phyloP scores from a whole-genome alignment of 37 sponge, comb jelly and placozoan genomes.

The Aphrocallistes beatrix region DNA sequence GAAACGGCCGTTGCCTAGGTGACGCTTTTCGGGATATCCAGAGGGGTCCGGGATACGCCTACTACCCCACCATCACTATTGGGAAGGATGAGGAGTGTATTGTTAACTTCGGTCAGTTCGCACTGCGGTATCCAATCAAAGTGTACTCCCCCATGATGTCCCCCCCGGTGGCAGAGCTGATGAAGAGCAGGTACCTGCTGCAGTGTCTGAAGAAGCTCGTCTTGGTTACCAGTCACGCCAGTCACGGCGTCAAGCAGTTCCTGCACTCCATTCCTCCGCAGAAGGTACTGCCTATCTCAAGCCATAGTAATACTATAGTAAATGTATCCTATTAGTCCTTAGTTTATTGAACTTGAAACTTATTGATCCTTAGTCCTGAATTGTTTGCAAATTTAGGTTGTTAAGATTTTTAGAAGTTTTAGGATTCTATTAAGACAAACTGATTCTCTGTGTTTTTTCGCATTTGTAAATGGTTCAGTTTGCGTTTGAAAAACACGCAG shows the following conservation, averaged over 20 bases:
- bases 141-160: background rate
- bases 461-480: too few relatives aligned
- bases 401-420: too few relatives aligned
- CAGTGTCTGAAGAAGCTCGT: conserved; percentile 21
- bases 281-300: background rate
- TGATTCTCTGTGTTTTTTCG: too few relatives aligned
- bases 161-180: background rate
- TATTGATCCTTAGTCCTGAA: too few relatives aligned
- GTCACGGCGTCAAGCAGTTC: conserved; percentile 9
- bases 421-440: too few relatives aligned
- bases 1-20: conserved; percentile 30
- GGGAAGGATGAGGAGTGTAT: conserved; percentile 24
- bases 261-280: background rate
- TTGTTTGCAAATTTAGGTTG: too few relatives aligned
- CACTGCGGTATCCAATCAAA: conserved; percentile 23
- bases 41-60: conserved; percentile 26
- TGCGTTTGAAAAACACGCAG: too few relatives aligned
- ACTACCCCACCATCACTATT: conserved; percentile 28
- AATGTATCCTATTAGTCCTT: too few relatives aligned
- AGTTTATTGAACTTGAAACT: too few relatives aligned
- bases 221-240: background rate
- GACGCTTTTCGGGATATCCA: conserved; percentile 30
- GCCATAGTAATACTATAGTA: background rate
- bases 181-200: background rate
- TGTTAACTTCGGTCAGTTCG: conserved; percentile 30